These are phyloP conservation scores for Propithecus coquereli DNA, from an alignment of 2,113 vertebrate species.

Conservation along the genomic window DNA sequence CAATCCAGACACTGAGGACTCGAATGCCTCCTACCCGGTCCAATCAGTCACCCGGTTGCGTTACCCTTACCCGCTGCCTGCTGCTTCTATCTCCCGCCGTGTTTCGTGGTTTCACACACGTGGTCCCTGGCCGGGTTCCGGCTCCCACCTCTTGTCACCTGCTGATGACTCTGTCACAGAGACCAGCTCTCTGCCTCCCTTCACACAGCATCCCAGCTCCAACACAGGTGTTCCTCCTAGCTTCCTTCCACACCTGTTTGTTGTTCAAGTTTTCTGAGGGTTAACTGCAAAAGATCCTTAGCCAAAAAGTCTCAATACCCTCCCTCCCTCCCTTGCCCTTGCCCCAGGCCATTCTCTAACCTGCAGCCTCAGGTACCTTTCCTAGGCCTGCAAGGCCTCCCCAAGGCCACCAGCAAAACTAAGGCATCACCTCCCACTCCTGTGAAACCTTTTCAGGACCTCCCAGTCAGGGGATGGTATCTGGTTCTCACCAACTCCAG, in stretches of 20 bases:
- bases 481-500: no score
- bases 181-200: neutral
- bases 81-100: rapidly evolving
- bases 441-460: neutral
- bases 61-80: neutral
- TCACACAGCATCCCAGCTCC: neutral
- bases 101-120: no score
- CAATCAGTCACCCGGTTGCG: neutral
- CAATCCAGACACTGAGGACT: neutral
- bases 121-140: rapidly evolving
- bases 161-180: neutral
- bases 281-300: neutral
- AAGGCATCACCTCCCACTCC: neutral
- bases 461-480: no score
- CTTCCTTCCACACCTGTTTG: rapidly evolving
- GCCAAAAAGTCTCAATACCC: rapidly evolving
- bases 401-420: neutral
- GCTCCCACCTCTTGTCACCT: neutral
- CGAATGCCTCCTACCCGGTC: neutral
- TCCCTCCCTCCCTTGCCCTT: neutral
- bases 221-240: rapidly evolving
- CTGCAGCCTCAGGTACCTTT: neutral
- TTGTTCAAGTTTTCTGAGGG: neutral
- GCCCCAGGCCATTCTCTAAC: neutral
- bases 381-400: neutral